Base-by-base conservation (phyloP, 2,113 vertebrate species). In the Bufo bufo region DNA sequence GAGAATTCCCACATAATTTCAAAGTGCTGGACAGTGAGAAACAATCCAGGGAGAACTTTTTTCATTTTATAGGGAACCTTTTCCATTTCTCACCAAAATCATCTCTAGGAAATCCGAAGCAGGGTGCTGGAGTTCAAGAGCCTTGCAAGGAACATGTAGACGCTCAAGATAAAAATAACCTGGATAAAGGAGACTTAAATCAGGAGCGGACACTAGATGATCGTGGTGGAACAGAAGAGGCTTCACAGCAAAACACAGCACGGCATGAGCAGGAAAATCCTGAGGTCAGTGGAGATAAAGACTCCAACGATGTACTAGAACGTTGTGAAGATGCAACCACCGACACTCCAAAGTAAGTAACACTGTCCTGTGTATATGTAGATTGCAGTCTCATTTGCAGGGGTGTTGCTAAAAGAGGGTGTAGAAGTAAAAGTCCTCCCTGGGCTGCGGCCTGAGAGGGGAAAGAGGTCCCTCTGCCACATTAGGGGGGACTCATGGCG, bases 21-120 rank as follows among this genome's bases (percentile, higher is more conserved):
- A 95, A 93, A 92, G 80, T 79, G 71, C 85, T 86, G 66, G 93
- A 92, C 81, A 92, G 85, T 58, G 93, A 95, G 47, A 94, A 90
- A 66, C 95, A 94, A 79, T 90, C 92, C 4, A 94, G 93, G 90
- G 95, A 96, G 91, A 94, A 94, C 47, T 95, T 96, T 91, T 93
- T 96, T 71, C 94, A 95, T 69, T 96, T 96, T 91, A 94, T 96
- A 91, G 95, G 95, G 74, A 96, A 90, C 87, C 94, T 96, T 87
- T 96, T 96, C 91, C 94, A 90, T 91, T 94, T 96, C 90, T 92
- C 95, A 85, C 91, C 94, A 84, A 95, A 93, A 86, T 93, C 94
- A 7, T 92, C 94, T 89, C 65, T 75, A 61, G 89, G 54, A 49
- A 94, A 95, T 85, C 80, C 92, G 56, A 95, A 94, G 87, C 91